A percentile compares a stretch with the other conserved stretches of the same genome.
These are phyloP conservation scores for Zoanthus solanderi DNA, from an alignment of 92 coral and sea anemone genomes.

Conservation along the genomic window DNA sequence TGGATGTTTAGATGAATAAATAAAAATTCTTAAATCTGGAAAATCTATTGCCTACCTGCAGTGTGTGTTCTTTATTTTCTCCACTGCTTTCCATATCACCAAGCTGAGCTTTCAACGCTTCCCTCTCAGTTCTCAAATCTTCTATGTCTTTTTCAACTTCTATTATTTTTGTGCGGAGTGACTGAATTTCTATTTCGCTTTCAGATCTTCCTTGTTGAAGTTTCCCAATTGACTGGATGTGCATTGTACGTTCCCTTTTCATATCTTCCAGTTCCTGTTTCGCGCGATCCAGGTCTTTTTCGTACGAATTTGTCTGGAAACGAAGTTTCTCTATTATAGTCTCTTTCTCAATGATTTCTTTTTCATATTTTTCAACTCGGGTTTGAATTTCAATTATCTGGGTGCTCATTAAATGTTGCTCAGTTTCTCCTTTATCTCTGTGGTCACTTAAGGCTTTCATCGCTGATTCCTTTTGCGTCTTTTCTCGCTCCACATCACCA, in stretches of 20 bases:
- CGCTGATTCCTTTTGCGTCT: slow-evolving; percentile 64
- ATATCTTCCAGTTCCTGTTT: slow-evolving; percentile 83
- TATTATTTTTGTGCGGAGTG: slow-evolving; percentile 73
- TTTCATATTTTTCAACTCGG: slow-evolving; percentile 79
- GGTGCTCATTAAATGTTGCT: slow-evolving; percentile 65
- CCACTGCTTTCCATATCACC: slow-evolving; percentile 82
- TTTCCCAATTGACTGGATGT: slow-evolving; percentile 67
- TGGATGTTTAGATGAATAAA: neutral
- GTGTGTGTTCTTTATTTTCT: slow-evolving; percentile 77
- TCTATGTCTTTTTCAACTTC: slow-evolving; percentile 80
- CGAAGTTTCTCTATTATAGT: slow-evolving; percentile 84
- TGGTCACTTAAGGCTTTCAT: slow-evolving; percentile 66
- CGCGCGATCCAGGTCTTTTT: slow-evolving; percentile 80
- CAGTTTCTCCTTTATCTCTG: slow-evolving; percentile 73
- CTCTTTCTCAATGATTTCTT: slow-evolving; percentile 83
- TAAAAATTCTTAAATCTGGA: too few relatives aligned
- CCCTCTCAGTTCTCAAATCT: slow-evolving; percentile 83
- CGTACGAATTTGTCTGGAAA: slow-evolving; percentile 79
- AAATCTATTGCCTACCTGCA: slow-evolving; percentile 66
- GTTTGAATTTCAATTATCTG: slow-evolving; percentile 77
- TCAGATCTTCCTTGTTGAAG: slow-evolving; percentile 83
- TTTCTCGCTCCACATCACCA: slow-evolving; percentile 80
- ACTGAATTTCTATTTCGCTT: slow-evolving; percentile 71
- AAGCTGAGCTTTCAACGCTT: slow-evolving; percentile 66
- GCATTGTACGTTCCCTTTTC: slow-evolving; percentile 77